Percentiles rank a stretch among this genome's conserved stretches.
Conservation (phyloP, 2,888 invertebrate species). For the Xanthorhoe spadicearia region DNA sequence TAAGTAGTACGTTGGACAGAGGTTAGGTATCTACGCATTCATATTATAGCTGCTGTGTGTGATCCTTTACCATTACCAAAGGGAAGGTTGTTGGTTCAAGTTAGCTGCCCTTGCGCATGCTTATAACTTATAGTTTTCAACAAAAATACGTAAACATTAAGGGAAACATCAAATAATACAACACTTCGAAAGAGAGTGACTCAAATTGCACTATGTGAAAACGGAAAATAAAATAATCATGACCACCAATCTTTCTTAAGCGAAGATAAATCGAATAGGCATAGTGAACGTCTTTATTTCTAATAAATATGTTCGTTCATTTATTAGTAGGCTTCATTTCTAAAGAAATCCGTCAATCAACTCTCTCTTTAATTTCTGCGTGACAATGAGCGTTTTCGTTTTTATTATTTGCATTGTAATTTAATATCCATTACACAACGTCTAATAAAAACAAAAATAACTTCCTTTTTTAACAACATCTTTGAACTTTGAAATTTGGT, state of each 20-base stretch:
- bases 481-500: conserved; percentile 29
- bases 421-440: conserved; percentile 36
- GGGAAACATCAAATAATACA: too few species aligned
- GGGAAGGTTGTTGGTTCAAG: too few species aligned
- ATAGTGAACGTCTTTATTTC: not conserved
- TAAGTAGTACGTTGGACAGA: too few species aligned
- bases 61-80: too few species aligned
- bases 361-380: conserved; percentile 52
- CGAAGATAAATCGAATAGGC: not conserved
- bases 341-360: conserved; percentile 46
- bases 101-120: too few species aligned
- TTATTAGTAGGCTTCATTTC: conserved; percentile 41
- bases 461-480: conserved; percentile 20
- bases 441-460: conserved; percentile 31
- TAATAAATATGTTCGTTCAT: conserved; percentile 19
- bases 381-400: conserved; percentile 45
- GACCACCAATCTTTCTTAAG: not conserved
- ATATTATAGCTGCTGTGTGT: too few species aligned
- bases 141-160: too few species aligned
- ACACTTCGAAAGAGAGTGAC: not conserved
- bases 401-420: conserved; percentile 40
- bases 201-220: too few species aligned
- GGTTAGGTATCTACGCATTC: too few species aligned
- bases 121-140: too few species aligned
- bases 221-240: not conserved